Percentiles rank a stretch among this genome's conserved stretches.
phyloP scores from a whole-genome alignment of 2,113 vertebrate genomes.

The Pristiophorus japonicus region DNA sequence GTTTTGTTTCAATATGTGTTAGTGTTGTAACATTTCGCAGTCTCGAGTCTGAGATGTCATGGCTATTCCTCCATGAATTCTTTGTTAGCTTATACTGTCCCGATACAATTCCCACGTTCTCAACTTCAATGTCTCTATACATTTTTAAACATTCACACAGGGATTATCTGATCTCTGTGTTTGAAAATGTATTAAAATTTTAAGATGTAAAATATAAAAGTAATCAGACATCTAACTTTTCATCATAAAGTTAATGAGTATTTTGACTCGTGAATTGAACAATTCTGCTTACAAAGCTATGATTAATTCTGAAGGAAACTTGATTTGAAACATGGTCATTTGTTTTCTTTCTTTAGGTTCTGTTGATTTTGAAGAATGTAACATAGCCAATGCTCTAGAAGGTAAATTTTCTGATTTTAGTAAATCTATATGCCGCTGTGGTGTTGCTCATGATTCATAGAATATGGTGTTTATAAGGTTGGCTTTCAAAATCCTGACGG shows the following conservation, averaged over 20 bases:
- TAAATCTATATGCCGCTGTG: neutral
- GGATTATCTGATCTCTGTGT: neutral
- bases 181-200: neutral
- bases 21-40: too few relatives aligned
- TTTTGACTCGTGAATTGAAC: neutral
- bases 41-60: too few relatives aligned
- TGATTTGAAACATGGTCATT: neutral
- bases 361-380: slow-evolving; percentile 97
- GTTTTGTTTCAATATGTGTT: too few relatives aligned
- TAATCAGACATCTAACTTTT: neutral
- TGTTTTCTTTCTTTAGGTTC: slow-evolving; percentile 58
- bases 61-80: too few relatives aligned
- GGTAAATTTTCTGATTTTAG: slow-evolving; percentile 55
- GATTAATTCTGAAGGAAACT: neutral
- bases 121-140: too few relatives aligned
- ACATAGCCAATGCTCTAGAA: slow-evolving; percentile 78
- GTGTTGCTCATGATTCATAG: neutral
- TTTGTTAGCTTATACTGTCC: too few relatives aligned
- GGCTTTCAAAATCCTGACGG: neutral
- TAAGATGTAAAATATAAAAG: neutral
- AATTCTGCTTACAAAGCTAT: neutral
- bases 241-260: too few relatives aligned
- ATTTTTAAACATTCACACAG: too few relatives aligned
- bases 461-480: neutral
- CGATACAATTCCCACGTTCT: too few relatives aligned